Conservation (phyloP, 2,888 invertebrate species). For the Opisthograptis luteolata region DNA sequence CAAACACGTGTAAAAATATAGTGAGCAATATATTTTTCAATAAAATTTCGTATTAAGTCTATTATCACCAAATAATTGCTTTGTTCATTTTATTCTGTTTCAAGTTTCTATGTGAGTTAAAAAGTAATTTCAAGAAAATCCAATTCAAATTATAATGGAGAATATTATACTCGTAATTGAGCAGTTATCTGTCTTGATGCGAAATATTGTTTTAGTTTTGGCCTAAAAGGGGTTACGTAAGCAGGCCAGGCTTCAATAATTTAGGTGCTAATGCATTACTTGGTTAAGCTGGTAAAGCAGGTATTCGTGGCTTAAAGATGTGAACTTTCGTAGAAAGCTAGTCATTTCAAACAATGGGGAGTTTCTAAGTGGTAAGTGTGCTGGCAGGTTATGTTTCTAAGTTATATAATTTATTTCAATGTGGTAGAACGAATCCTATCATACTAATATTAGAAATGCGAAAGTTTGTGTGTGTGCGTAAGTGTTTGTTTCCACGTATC, state of each 20-base stretch:
- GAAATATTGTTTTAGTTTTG: constrained; percentile 29
- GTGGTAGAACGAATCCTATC: too few species aligned
- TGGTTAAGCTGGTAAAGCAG: constrained; percentile 12
- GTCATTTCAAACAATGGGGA: constrained; percentile 4
- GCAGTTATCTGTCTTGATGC: constrained; percentile 16
- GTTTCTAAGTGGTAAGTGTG: background rate
- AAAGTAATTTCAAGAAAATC: constrained; percentile 2
- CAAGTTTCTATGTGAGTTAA: background rate
- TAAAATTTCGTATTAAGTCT: too few species aligned
- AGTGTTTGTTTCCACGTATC: too few species aligned
- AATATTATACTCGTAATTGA: constrained; percentile 25
- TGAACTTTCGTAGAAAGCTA: constrained; percentile 6
- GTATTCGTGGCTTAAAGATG: constrained; percentile 4
- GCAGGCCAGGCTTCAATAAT: constrained; percentile 38
- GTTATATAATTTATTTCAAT: background rate
- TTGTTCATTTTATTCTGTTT: background rate
- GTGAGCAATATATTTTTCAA: too few species aligned
- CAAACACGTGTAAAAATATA: too few species aligned
- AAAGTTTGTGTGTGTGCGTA: too few species aligned
- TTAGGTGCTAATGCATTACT: constrained; percentile 28
- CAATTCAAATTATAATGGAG: constrained; percentile 24
- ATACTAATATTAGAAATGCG: too few species aligned
- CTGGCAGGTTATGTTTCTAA: constrained; percentile 6
- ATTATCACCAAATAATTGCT: too few species aligned
- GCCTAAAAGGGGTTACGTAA: constrained; percentile 34